A percentile compares a stretch with the other conserved stretches of the same genome.
Conservation (phyloP, 1,140 invertebrate genomes). For the Gonioctena quinquepunctata region DNA sequence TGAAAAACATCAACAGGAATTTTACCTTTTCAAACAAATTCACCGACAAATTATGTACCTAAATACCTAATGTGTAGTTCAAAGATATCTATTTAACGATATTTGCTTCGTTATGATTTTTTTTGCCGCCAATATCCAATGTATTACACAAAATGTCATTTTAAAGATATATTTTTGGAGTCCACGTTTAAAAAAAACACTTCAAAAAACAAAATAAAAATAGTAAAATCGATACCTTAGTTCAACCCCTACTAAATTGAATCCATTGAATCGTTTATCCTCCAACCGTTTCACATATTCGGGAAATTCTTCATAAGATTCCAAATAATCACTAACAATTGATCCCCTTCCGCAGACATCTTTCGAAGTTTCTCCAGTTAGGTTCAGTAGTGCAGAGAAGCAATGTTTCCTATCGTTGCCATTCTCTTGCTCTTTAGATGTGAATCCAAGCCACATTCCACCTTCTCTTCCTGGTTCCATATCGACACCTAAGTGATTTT, state of each 20-base stretch:
- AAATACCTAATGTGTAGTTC: no score
- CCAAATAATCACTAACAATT: conserved; percentile 70
- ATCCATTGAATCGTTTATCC: conserved; percentile 67
- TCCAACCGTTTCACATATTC: conserved; percentile 63
- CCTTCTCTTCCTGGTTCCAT: conserved; percentile 72
- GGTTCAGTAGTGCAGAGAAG: conserved; percentile 72
- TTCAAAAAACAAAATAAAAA: no score
- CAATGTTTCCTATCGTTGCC: conserved; percentile 18
- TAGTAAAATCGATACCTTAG: no score
- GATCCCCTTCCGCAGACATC: conserved; percentile 66
- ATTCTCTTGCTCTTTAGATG: conserved; percentile 22
- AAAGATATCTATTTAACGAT: neutral
- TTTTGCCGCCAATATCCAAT: no score
- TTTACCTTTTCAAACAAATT: no score
- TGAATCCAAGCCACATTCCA: conserved; percentile 76
- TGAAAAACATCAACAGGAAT: no score
- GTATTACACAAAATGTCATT: no score
- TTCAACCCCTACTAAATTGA: conserved; percentile 70
- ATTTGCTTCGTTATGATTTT: neutral
- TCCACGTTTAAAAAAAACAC: no score
- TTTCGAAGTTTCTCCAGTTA: conserved; percentile 61
- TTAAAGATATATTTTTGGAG: no score
- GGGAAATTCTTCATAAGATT: conserved; percentile 53
- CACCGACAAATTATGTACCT: no score
- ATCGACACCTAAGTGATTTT: conserved; percentile 72